These are phyloP conservation scores for Trichoplusia ni DNA, from an alignment of 1,140 invertebrate species.

Conservation along the genomic window DNA sequence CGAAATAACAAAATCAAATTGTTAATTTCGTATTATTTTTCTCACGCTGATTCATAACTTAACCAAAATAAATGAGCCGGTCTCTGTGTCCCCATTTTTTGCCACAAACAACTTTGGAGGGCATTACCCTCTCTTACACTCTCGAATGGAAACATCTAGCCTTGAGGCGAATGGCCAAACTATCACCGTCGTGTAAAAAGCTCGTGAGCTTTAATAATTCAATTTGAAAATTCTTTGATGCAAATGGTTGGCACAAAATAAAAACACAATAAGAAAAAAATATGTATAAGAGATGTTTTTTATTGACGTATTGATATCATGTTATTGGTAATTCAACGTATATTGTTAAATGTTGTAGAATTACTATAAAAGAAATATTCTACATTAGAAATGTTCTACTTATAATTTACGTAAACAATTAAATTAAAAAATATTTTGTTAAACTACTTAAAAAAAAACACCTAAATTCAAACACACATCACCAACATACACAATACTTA, in stretches of 20 bases:
- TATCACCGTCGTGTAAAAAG: constrained; percentile 37
- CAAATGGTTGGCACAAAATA: background rate
- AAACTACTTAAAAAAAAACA: too few relatives aligned
- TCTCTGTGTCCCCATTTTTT: constrained; percentile 78
- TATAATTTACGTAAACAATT: too few relatives aligned
- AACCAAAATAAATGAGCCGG: constrained; percentile 75
- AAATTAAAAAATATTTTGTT: too few relatives aligned
- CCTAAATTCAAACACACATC: too few relatives aligned
- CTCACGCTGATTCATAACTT: constrained; percentile 75
- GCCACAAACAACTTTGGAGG: constrained; percentile 78
- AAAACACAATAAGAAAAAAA: too few relatives aligned
- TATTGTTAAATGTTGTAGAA: too few relatives aligned
- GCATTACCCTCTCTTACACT: constrained; percentile 74
- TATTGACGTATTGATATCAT: too few relatives aligned
- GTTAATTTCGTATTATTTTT: constrained; percentile 60
- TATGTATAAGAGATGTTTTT: too few relatives aligned
- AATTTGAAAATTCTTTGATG: background rate
- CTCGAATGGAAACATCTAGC: constrained; percentile 68
- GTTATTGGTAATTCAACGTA: too few relatives aligned
- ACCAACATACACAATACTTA: too few relatives aligned
- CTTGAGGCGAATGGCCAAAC: constrained; percentile 58
- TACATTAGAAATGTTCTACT: too few relatives aligned
- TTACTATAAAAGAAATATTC: too few relatives aligned
- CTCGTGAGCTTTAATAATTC: constrained; percentile 17
- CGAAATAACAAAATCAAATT: constrained; percentile 24